A percentile compares a stretch with the other conserved stretches of the same genome.
These are phyloP conservation scores for Mungos mungo DNA, from an alignment of 2,113 vertebrate species.

Conservation along the genomic window DNA sequence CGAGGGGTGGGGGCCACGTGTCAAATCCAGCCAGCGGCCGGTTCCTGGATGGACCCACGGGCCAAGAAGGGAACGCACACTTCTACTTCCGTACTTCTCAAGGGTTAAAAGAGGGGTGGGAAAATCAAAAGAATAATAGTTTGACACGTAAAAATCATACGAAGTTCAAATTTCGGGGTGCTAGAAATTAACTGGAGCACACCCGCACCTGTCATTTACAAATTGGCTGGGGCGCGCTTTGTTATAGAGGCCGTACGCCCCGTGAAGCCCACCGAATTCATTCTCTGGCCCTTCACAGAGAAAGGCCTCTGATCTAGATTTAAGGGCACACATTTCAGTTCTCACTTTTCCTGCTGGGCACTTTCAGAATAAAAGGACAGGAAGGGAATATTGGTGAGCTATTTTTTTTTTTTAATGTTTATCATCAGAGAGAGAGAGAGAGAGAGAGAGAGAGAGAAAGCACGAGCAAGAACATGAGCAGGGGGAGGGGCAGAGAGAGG, in stretches of 20 bases:
- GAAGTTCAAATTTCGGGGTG: neutral
- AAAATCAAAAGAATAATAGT: neutral
- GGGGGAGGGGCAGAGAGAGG: too few relatives aligned
- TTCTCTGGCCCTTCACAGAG: neutral
- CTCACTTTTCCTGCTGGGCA: neutral
- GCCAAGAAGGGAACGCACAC: neutral
- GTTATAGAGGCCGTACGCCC: fast-evolving
- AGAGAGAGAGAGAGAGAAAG: too few relatives aligned
- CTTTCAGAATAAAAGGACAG: neutral
- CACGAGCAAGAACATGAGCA: too few relatives aligned
- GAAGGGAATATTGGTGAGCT: neutral
- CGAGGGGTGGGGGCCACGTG: fast-evolving
- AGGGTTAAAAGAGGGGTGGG: neutral
- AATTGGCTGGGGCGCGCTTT: neutral
- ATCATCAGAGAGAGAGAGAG: too few relatives aligned
- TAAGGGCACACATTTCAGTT: neutral
- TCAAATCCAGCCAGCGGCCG: neutral
- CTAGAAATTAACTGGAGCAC: neutral
- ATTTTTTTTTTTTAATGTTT: neutral
- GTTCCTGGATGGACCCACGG: fast-evolving
- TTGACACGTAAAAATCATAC: neutral
- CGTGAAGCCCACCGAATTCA: neutral
- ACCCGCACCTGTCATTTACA: neutral
- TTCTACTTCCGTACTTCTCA: neutral
- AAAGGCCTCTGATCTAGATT: neutral